phyloP scores from a whole-genome alignment of 2,888 invertebrate genomes.

The Agrochola lychnidis region DNA sequence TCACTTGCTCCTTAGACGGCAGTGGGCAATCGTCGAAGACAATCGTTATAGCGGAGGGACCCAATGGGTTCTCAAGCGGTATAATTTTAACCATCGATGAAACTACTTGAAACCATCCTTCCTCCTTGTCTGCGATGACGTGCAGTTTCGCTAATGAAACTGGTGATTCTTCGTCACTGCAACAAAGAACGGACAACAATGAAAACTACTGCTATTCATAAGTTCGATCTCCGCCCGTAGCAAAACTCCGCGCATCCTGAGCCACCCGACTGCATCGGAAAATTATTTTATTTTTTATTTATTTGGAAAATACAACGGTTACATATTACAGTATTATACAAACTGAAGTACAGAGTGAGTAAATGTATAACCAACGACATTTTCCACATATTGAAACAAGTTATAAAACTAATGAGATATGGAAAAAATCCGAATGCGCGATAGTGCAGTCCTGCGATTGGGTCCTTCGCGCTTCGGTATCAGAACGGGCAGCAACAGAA shows the following conservation, averaged over 20 bases:
- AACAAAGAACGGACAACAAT: conserved; percentile 65
- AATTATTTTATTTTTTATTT: background rate
- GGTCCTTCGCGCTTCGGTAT: background rate
- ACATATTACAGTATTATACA: background rate
- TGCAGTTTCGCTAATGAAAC: conserved; percentile 95
- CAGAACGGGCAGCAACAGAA: background rate
- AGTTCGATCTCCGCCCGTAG: background rate
- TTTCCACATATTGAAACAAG: background rate
- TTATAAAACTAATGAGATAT: background rate
- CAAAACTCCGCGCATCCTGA: too few relatives aligned
- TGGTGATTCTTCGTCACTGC: conserved; percentile 96
- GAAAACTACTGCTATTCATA: background rate
- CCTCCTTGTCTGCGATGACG: conserved; percentile 96
- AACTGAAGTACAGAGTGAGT: background rate
- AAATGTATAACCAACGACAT: background rate
- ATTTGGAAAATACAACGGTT: background rate
- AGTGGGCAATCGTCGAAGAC: conserved; percentile 97
- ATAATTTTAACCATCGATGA: conserved; percentile 95
- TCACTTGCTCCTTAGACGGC: conserved; percentile 93
- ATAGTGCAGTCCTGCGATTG: background rate
- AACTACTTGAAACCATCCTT: conserved; percentile 97
- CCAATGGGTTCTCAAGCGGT: conserved; percentile 95
- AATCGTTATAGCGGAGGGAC: conserved; percentile 97
- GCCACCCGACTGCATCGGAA: background rate
- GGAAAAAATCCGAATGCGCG: background rate